These are phyloP conservation scores for Dryocosmus kuriphilus DNA, from an alignment of 2,888 invertebrate genomes.

Conservation along the genomic window DNA sequence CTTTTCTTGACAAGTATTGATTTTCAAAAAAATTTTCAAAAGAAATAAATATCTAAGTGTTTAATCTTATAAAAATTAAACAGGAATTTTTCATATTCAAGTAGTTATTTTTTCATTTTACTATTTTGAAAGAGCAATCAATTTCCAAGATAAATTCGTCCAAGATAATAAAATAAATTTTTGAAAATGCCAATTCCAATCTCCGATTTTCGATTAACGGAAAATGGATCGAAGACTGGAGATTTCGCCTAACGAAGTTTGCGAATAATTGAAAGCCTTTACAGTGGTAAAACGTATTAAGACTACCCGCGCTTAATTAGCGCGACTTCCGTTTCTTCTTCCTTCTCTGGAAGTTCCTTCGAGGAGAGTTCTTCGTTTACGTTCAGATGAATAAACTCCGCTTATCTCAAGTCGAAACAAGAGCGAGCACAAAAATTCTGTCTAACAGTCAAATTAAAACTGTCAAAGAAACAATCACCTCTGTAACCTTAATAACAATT, in stretches of 20 bases:
- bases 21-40: no score
- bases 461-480: no score
- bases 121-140: neutral
- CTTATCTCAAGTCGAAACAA: neutral
- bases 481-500: no score
- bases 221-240: constrained; percentile 48
- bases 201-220: constrained; percentile 47
- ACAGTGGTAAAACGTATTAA: constrained; percentile 63
- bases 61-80: no score
- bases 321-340: constrained; percentile 52
- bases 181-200: neutral
- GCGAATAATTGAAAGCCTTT: constrained; percentile 67
- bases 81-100: no score
- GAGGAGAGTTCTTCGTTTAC: neutral
- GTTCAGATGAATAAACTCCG: neutral
- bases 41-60: no score
- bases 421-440: no score
- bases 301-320: constrained; percentile 64
- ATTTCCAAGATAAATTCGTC: neutral
- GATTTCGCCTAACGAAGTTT: constrained; percentile 53
- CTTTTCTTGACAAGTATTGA: no score
- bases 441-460: no score
- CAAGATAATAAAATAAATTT: neutral
- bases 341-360: constrained; percentile 16
- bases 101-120: neutral